Base-by-base conservation (phyloP, 2,113 vertebrate species). In the Oncorhynchus tshawytscha region DNA sequence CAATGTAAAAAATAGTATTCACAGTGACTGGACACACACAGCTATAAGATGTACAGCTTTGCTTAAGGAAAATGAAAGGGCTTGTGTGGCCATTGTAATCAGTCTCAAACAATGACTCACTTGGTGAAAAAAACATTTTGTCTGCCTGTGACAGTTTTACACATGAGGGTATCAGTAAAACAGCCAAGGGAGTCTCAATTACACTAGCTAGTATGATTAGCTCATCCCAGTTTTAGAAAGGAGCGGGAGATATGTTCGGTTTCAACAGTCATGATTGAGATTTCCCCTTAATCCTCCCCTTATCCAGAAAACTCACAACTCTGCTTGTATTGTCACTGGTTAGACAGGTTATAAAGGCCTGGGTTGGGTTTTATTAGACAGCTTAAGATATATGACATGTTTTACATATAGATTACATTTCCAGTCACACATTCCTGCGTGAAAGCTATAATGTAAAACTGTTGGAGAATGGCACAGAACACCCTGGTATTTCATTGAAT, bases 121-220 rank as follows among this genome's bases (percentile, higher is more conserved):
- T 86, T 86, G 76, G 78, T 71, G 62, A 86, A 82, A 60, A 80
- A 18, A 84, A 27, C 73, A 76, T 76, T 88, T 91, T 89, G 87
- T 91, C 84, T 45, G 8, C 39, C 76, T 20, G 70, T 82, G 86
- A 85, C 82, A 84, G 81, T 88, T 90, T 90, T 84, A 86, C 87
- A 82, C 82, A 69, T 75, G 77, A 72, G 67, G 87, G 84, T 88
- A 87, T 90, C 83, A 67, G 65, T 67, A 67, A 67, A 31, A 31
- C 27, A 67, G 65, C 39, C 27, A 67, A 67, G n/a, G 9, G 68
- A 70, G 3, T 45, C 86, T 88, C 89, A 88, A 86, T 89, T 92
- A 87, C 85, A 45, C 27, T 29, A 67, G 39, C 9, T 45, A 82
- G 82, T 69, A 77, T 86, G 88, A 87, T 82, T 86, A 81, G 67